Conservation (phyloP, 2,113 vertebrate genomes). For the Takifugu flavidus region DNA sequence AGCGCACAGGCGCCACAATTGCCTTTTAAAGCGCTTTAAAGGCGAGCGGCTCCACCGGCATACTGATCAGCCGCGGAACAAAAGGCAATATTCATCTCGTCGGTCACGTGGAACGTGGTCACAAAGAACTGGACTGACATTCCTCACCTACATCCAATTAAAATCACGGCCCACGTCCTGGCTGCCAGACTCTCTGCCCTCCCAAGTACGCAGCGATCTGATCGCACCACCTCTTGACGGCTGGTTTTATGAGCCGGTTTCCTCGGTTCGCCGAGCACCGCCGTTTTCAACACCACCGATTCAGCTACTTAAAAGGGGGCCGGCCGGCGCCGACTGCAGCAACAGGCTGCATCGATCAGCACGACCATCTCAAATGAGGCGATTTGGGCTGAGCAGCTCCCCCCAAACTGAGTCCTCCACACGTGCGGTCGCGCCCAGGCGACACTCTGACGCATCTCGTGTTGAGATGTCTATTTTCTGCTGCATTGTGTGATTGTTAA, state of each 20-base stretch:
- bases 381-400: conserved; percentile 7
- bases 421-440: conserved; percentile 9
- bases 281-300: conserved; percentile 1
- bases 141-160: conserved; percentile 42
- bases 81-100: conserved; percentile 36
- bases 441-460: neutral
- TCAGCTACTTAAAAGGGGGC: conserved; percentile 20
- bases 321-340: conserved; percentile 1
- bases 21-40: conserved; percentile 45
- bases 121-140: conserved; percentile 8
- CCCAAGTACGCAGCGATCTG: conserved; percentile 2
- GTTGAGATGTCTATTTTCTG: conserved; percentile 1
- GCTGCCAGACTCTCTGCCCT: conserved; percentile 27
- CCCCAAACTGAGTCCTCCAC: conserved; percentile 16
- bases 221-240: conserved; percentile 9
- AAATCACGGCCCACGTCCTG: conserved; percentile 23
- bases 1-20: conserved; percentile 37
- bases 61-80: conserved; percentile 42
- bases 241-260: conserved; percentile 21
- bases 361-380: conserved; percentile 25
- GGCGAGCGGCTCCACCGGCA: conserved; percentile 14
- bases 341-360: conserved; percentile 35
- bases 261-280: neutral
- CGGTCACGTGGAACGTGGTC: conserved; percentile 15
- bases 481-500: no score